Base-by-base conservation (phyloP, 2,113 vertebrate genomes). In the Caretta caretta region DNA sequence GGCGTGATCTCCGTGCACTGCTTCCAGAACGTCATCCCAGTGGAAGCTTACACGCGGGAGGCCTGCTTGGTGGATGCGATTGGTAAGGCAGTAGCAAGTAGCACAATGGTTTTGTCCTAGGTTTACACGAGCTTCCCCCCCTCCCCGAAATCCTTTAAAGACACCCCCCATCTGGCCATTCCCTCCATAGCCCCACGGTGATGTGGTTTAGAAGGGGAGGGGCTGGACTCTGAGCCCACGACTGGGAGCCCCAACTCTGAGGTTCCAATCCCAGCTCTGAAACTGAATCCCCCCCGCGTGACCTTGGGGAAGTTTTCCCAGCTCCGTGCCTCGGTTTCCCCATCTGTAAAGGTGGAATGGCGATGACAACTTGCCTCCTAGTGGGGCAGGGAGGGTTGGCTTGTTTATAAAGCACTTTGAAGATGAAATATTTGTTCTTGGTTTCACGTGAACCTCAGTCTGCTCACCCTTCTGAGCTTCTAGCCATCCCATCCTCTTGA, bases 41-140 rank as follows among this genome's bases (percentile, higher is more conserved):
- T 98, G 4, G 99, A 99, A 97, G 99, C 99, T 0, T 99, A 99
- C 92, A 99, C 99, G 0, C 97, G 99, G 51, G 99, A 99, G 93
- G 98, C 99, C 14, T 99, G 99, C 96, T 98, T 99, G 83, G 98
- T 99, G 96, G 99, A 99, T 57, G 99, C 99, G 25, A 97, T 99
- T 5, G 99, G 99, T 99, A 97, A 97, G 98, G 54, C 89, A 46
- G 20, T 0, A 5, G 4, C 8, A 69, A 2, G 49, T n/a, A 48
- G 14, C n/a, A 19, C 3, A 46, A 25, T 78, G 20, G 35, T 62
- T 62, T 62, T 69, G 35, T 9, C 35, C 16, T n/a, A n/a, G 35
- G 14, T 69, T 69, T n/a, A 35, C 62, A 65, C 2, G 14, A n/a
- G 12, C 62, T 8, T 4, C 31, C 31, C 2, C 51, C 51, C 50